Evolutionary conservation across 2,888 invertebrate genomes (phyloP), one percentile per base, ranked within the genome.

Genomic region (Cephus sareptanus): DNA sequence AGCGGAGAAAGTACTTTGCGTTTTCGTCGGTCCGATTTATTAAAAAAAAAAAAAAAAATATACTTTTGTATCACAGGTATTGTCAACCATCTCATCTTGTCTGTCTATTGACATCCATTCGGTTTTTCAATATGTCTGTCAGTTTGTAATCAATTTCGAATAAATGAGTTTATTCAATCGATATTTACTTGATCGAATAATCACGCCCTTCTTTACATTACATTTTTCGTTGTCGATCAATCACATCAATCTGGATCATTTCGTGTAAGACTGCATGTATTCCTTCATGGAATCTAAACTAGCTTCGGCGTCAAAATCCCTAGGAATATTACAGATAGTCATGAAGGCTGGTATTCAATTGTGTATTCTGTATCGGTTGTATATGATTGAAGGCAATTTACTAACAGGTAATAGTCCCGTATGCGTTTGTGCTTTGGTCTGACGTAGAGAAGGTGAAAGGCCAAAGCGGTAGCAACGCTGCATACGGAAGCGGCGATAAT

Each of bases 371-470:
- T 56, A 23, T 9, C 9, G 56, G 23, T 23, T 56, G 0, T 56
- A 23, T 23, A 23, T 56, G 9, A 15, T 56, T 56, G 6, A 1
- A 23, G 23, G 23, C 12, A 23, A 34, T 74, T 34, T 34, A 73
- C 73, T 74, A 73, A 81, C 80, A 73, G 76, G 76, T 81, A 80
- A 75, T 81, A 81, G 68, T 81, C 79, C 34, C 73, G 34, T 0
- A 79, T 69, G 35, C 76, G 77, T 77, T 77, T 69, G 13, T 75
- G 31, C 34, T 73, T 73, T 4, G 75, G 80, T 15, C 77, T 33
- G 2, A 77, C 80, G 81, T 68, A 80, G 79, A 73, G 82, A 79
- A 74, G 68, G 83, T 40, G 73, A 75, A 79, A 81, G 35, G 33
- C 80, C 74, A 34, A 33, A n/a, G n/a, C 35, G 35, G 3, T 4